These are phyloP conservation scores for Dasyornis broadbenti DNA, from an alignment of 2,113 vertebrate genomes.

Conservation along the genomic window DNA sequence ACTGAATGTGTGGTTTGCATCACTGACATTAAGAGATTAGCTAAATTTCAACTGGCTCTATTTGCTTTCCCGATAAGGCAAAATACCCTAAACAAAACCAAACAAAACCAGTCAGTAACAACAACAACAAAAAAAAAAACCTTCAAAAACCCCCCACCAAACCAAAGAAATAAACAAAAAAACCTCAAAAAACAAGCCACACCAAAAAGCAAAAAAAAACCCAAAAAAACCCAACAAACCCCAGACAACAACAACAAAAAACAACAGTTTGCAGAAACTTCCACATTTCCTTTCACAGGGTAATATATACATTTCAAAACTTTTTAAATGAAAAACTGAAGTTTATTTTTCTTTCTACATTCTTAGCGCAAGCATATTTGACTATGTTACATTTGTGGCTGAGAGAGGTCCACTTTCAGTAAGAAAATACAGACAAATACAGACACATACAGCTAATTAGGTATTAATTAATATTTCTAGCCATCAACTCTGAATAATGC, in stretches of 20 bases:
- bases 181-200: not conserved
- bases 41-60: not conserved
- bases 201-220: too few relatives aligned
- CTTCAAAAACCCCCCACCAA: not conserved
- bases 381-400: not conserved
- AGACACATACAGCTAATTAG: not conserved
- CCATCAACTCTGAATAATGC: not conserved
- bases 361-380: not conserved
- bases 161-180: not conserved
- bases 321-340: not conserved
- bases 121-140: not conserved
- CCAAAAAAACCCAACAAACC: not conserved
- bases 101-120: not conserved
- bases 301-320: not conserved
- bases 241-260: not conserved
- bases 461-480: not conserved
- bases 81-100: not conserved
- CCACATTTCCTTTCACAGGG: not conserved
- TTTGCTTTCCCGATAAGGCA: not conserved
- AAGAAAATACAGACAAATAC: not conserved
- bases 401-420: not conserved
- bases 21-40: not conserved
- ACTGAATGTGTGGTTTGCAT: not conserved
- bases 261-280: not conserved
- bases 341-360: not conserved